These are phyloP conservation scores for Anthopleura xanthogrammica DNA, from an alignment of 92 coral and sea anemone species.

Conservation along the genomic window DNA sequence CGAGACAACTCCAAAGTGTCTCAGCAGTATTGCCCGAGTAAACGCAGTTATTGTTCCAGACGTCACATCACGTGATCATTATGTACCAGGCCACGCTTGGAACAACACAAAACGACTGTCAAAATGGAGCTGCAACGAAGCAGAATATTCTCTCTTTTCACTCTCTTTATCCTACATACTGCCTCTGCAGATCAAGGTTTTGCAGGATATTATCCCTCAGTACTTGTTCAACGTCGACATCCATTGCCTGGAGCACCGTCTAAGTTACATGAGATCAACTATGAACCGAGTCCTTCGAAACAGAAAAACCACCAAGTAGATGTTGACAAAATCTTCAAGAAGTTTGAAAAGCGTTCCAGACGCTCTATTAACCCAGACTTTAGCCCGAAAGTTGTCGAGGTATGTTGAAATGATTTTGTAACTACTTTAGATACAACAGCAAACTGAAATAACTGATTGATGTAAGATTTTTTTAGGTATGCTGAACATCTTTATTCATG, in stretches of 20 bases:
- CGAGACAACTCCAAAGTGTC: too few species aligned
- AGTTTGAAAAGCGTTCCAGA: constrained; percentile 49
- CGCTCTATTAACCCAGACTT: constrained; percentile 61
- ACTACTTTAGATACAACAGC: background rate
- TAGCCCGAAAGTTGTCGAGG: constrained; percentile 49
- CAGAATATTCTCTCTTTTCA: background rate
- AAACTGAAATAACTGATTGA: background rate
- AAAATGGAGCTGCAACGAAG: background rate
- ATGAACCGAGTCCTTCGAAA: constrained; percentile 15
- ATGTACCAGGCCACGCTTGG: background rate
- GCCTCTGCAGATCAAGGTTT: background rate
- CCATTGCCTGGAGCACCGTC: constrained; percentile 78
- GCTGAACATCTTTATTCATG: too few species aligned
- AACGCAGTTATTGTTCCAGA: background rate
- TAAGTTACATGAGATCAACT: constrained; percentile 38
- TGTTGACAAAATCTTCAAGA: constrained; percentile 31
- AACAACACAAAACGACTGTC: background rate
- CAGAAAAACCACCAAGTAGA: constrained; percentile 18
- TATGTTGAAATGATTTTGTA: constrained; percentile 11
- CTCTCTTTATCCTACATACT: background rate
- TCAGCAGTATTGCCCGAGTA: too few species aligned
- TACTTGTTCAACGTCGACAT: constrained; percentile 64
- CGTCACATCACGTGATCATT: background rate
- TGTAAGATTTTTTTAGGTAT: too few species aligned
- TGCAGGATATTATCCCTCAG: constrained; percentile 29